A percentile compares a stretch with the other conserved stretches of the same genome.
Conservation (phyloP, 2,888 invertebrate species). For the Eupsilia transversa region DNA sequence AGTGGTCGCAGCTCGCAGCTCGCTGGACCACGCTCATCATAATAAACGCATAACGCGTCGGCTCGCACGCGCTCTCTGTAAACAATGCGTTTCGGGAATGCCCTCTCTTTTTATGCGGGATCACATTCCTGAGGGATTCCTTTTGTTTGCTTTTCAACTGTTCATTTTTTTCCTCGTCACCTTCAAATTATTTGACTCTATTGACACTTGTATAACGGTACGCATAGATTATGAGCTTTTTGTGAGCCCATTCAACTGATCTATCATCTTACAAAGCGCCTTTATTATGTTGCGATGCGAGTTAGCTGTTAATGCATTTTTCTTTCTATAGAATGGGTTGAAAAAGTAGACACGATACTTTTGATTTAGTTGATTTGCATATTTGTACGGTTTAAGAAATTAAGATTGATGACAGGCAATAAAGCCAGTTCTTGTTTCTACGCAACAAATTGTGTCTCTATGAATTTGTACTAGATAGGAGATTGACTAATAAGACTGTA, state of each 20-base stretch:
- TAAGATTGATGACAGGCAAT: background rate
- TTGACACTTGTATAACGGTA: constrained; percentile 83
- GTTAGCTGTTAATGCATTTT: constrained; percentile 47
- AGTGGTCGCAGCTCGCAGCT: constrained; percentile 70
- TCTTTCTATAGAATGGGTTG: constrained; percentile 18
- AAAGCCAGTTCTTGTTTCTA: background rate
- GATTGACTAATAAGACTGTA: background rate
- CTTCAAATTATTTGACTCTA: constrained; percentile 79
- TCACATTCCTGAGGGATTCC: constrained; percentile 90
- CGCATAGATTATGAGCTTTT: constrained; percentile 71
- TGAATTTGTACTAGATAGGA: background rate
- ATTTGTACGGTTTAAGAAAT: constrained; percentile 5
- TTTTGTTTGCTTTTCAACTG: constrained; percentile 88
- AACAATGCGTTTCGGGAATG: constrained; percentile 90
- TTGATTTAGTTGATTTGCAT: constrained; percentile 27
- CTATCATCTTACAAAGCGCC: constrained; percentile 50
- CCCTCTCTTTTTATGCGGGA: constrained; percentile 87
- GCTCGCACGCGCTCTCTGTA: constrained; percentile 81
- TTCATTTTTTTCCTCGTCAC: constrained; percentile 81
- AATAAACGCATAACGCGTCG: constrained; percentile 84
- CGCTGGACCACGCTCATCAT: constrained; percentile 74
- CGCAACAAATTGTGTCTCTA: background rate
- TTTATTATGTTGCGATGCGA: constrained; percentile 37
- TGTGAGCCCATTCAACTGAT: constrained; percentile 66
- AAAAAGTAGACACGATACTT: constrained; percentile 1